phyloP scores from a whole-genome alignment of 2,797 vertebrate species.

The Alosa sapidissima region DNA sequence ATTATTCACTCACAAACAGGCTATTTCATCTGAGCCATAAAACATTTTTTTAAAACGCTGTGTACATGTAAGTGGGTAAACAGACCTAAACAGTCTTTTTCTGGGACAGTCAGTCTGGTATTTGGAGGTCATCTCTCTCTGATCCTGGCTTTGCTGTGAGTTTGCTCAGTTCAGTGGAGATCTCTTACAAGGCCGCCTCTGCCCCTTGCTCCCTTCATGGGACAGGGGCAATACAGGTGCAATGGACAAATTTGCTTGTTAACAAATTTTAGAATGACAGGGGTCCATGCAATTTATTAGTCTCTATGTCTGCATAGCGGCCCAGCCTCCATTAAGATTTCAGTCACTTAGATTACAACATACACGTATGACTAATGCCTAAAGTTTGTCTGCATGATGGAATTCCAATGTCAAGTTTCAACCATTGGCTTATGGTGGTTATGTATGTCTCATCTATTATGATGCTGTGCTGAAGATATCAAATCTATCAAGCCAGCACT shows the following conservation, averaged over 20 bases:
- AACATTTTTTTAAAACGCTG: background rate
- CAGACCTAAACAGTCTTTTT: conserved; percentile 2
- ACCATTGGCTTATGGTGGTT: background rate
- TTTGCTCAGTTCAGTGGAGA: conserved; percentile 22
- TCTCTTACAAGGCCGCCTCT: conserved; percentile 29
- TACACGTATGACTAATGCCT: background rate
- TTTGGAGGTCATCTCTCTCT: conserved; percentile 32
- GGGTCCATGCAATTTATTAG: background rate
- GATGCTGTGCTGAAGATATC: background rate
- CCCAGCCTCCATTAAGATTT: background rate
- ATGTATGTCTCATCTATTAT: background rate
- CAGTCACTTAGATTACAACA: background rate
- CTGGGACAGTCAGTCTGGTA: conserved; percentile 24
- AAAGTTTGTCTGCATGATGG: background rate
- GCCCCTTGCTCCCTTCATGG: conserved; percentile 28
- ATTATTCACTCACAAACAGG: background rate
- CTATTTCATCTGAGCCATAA: background rate
- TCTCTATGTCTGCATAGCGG: background rate
- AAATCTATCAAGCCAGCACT: background rate
- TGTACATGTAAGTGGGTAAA: background rate
- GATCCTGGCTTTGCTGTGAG: conserved; percentile 22
- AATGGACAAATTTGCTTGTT: background rate
- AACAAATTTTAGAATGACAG: background rate
- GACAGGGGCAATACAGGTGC: background rate
- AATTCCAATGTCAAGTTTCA: background rate